Base-by-base conservation (phyloP, 2,888 invertebrate species). In the Polietes domitor region DNA sequence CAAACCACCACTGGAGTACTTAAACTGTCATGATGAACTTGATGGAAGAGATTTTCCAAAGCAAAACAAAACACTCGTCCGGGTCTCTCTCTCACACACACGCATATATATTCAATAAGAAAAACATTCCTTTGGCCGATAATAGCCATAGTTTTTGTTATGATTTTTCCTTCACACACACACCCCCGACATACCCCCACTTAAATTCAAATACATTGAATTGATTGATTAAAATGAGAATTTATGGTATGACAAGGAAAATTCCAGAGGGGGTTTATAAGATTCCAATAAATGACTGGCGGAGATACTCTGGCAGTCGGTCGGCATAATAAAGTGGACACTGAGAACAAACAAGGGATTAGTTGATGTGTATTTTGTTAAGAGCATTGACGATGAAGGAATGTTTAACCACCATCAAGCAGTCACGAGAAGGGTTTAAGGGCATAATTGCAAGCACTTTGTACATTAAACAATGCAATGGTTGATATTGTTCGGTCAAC, bases 11-110 rank as follows among this genome's bases (percentile, higher is more conserved):
- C 15, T 50, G 17, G 28, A 73, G 43, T 79, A 73, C 78, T 78
- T 78, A 78, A 78, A 78, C 73, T 79, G 78, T 79, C 78, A 73
- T 65, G 78, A 73, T 65, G 78, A 73, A 73, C 78, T 79, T 79
- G 78, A 79, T 79, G 73, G 53, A 73, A 65, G 43, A 41, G 63
- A 73, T 73, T 77, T 77, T 50, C 19, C 15, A 2, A 74, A 55
- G 1, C 19, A 72, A 43, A 79, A 24, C 28, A 76, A 43, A 43
- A 19, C 19, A n/a, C n/a, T n/a, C n/a, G n/a, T n/a, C n/a, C n/a
- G n/a, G n/a, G n/a, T n/a, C n/a, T n/a, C n/a, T n/a, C n/a, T n/a
- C n/a, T n/a, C n/a, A n/a, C n/a, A 50, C 47, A 43, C 58, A 58
- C 15, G 12, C 58, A 58, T n/a, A n/a, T 12, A 47, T n/a, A 15